Conservation (phyloP, 1,140 invertebrate species). For the Callitettix versicolor region DNA sequence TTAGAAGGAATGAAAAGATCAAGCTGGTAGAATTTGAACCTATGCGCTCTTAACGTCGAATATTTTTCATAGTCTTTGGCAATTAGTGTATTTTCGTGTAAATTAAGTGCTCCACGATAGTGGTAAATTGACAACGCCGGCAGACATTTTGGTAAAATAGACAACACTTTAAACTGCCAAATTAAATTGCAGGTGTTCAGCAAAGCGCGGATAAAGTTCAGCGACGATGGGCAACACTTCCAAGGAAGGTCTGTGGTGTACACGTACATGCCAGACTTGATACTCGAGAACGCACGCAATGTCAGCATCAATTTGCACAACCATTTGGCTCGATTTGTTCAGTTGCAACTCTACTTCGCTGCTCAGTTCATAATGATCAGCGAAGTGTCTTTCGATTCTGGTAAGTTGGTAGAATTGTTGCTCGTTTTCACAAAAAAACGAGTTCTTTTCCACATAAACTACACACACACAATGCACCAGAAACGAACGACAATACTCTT, state of each 20-base stretch:
- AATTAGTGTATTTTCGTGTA: no score
- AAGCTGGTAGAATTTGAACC: no score
- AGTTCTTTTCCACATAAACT: not conserved
- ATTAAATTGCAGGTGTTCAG: slow-evolving; percentile 50
- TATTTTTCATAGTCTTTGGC: no score
- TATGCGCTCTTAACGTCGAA: no score
- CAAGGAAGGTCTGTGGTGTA: slow-evolving; percentile 46
- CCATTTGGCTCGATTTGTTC: slow-evolving; percentile 48
- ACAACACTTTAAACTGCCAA: not conserved
- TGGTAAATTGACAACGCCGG: no score
- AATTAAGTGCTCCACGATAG: no score
- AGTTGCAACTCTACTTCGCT: slow-evolving; percentile 61
- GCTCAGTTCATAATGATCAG: slow-evolving; percentile 68
- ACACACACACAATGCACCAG: not conserved
- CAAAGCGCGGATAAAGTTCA: slow-evolving; percentile 57
- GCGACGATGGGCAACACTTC: slow-evolving; percentile 49
- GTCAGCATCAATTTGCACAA: slow-evolving; percentile 58
- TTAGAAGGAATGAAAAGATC: no score
- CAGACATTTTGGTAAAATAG: not conserved
- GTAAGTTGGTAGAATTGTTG: slow-evolving; percentile 34
- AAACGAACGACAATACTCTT: no score
- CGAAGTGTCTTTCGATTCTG: slow-evolving; percentile 58
- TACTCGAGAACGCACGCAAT: slow-evolving; percentile 59
- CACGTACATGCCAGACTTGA: slow-evolving; percentile 58
- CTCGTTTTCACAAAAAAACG: not conserved